Evolutionary conservation across 2,797 vertebrate species (phyloP), one percentile per base, ranked within the genome.

Genomic region (Sarcophilus harrisii): DNA sequence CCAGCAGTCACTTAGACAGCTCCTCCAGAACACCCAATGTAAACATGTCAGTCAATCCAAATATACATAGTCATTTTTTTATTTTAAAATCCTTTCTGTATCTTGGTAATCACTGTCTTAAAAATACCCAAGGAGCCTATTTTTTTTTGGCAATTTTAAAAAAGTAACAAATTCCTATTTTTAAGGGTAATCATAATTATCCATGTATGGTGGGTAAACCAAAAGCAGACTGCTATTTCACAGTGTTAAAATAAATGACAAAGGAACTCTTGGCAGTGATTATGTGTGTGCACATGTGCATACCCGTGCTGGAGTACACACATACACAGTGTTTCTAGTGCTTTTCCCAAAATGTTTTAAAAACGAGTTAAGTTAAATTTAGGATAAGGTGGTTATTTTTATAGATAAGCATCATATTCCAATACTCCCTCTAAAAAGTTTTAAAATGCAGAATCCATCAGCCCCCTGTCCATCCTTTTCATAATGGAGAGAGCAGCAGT

Each of bases 111-210:
- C 98, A 95, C 95, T 96, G 96, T 87, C 87, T 96, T 96, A 96
- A 95, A 98, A 96, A 73, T 90, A 98, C 95, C 66, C 90, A 96
- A 95, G 96, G 55, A 95, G 92, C 30, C 93, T 95, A 94, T 45
- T 93, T 81, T 66, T 90, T 92, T 94, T 0, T 81, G 54, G 18
- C 81, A 96, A 91, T 11, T 96, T 94, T 95, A 97, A 96, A 55
- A 57, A 94, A 18, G 38, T 87, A 0, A 95, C 91, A 95, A 97
- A 90, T 92, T 94, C 92, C 81, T 97, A 29, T 97, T 97, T 92
- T 96, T 95, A 90, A 95, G 93, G 95, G 94, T 92, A 32, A 54
- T 96, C 95, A 93, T 97, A 97, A 98, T 98, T 97, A 97, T 90
- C 95, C 92, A 57, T 28, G 90, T 3, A 58, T 62, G 95, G 81